These are phyloP conservation scores for Chelonus insularis DNA, from an alignment of 1,140 invertebrate species.

Conservation along the genomic window DNA sequence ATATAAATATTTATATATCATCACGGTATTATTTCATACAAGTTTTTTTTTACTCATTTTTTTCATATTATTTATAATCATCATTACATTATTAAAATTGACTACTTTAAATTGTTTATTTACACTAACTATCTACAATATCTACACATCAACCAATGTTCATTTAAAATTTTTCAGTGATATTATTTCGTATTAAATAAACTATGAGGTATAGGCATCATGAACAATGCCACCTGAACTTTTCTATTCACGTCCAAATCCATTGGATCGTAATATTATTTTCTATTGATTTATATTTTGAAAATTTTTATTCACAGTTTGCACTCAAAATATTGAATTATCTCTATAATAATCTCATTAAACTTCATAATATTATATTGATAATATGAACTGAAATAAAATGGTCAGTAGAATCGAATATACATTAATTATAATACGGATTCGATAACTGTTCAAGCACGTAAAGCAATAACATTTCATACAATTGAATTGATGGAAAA, in stretches of 20 bases:
- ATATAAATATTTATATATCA: too few relatives aligned
- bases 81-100: conserved; percentile 43
- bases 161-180: conserved; percentile 20
- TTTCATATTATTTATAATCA: conserved; percentile 40
- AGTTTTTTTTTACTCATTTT: conserved; percentile 28
- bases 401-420: too few relatives aligned
- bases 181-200: conserved; percentile 3
- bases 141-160: conserved; percentile 61
- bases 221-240: conserved; percentile 10
- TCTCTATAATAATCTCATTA: too few relatives aligned
- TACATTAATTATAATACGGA: too few relatives aligned
- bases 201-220: conserved; percentile 15
- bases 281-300: conserved; percentile 2
- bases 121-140: conserved; percentile 60
- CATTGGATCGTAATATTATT: conserved; percentile 5
- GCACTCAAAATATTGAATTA: too few relatives aligned
- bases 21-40: too few relatives aligned
- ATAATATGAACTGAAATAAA: too few relatives aligned
- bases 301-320: conserved; percentile 9
- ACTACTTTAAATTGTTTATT: conserved; percentile 50
- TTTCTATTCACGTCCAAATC: conserved; percentile 6
- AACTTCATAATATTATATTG: too few relatives aligned
- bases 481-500: too few relatives aligned
- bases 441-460: too few relatives aligned
- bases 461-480: too few relatives aligned